These are phyloP conservation scores for Muscicapa comitata DNA, from an alignment of 2,797 vertebrate species.

Conservation along the genomic window DNA sequence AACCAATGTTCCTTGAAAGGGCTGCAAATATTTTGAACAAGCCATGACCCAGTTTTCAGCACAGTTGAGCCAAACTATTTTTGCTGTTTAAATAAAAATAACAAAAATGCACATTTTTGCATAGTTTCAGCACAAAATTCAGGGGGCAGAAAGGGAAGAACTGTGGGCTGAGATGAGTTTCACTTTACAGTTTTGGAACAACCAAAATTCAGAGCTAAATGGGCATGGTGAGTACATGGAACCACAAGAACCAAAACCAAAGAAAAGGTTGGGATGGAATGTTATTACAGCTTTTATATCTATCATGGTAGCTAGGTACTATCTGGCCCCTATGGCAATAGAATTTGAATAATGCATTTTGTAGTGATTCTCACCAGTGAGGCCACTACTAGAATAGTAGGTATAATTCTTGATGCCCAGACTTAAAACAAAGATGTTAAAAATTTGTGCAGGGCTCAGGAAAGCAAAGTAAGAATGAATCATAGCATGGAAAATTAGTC, in stretches of 20 bases:
- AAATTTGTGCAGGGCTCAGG: not conserved
- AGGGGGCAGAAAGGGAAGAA: slow-evolving; percentile 2
- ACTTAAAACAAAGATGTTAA: not conserved
- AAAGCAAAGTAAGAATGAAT: not conserved
- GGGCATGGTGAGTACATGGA: not conserved
- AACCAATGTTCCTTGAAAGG: slow-evolving; percentile 24
- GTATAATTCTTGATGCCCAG: not conserved
- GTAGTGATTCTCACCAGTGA: not conserved
- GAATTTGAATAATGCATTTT: not conserved
- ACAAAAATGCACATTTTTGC: slow-evolving; percentile 49
- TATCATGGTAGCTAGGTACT: not conserved
- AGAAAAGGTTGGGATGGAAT: slow-evolving; percentile 13
- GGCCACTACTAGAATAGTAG: not conserved
- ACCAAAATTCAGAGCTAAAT: slow-evolving; percentile 20
- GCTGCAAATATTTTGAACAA: slow-evolving; percentile 26
- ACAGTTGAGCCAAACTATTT: slow-evolving; percentile 7
- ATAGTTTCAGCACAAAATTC: slow-evolving; percentile 38
- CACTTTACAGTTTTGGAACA: slow-evolving; percentile 43
- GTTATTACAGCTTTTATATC: slow-evolving; percentile 36
- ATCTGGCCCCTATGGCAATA: not conserved
- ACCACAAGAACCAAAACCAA: slow-evolving; percentile 38
- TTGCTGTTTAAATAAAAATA: slow-evolving; percentile 50
- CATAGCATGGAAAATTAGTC: not conserved
- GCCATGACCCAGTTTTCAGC: slow-evolving; percentile 32
- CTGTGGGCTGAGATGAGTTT: slow-evolving; percentile 40